Conservation (phyloP, 2,888 invertebrate genomes). For the Andrena hattorfiana region DNA sequence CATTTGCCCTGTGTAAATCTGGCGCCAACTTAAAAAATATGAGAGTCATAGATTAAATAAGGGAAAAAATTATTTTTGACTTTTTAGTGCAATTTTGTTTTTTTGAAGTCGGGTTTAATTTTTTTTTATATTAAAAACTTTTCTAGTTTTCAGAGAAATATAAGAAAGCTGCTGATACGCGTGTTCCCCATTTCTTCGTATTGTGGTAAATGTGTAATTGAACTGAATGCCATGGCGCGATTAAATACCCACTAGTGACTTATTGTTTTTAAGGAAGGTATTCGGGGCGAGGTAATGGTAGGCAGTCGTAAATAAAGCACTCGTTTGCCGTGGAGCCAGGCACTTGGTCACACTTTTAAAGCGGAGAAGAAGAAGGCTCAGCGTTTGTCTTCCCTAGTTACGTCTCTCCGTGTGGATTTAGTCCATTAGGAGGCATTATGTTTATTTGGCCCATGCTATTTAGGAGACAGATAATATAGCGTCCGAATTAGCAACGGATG, state of each 20-base stretch:
- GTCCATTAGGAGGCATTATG: conserved; percentile 56
- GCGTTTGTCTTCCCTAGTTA: conserved; percentile 59
- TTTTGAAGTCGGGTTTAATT: too few species aligned
- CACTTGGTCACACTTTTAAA: conserved; percentile 51
- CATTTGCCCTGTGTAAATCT: too few species aligned
- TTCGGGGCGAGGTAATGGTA: conserved; percentile 46
- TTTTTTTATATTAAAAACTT: too few species aligned
- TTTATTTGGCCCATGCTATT: conserved; percentile 43
- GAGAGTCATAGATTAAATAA: too few species aligned
- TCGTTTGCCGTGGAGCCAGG: conserved; percentile 33
- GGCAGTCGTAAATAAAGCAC: conserved; percentile 55
- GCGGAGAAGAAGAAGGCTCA: conserved; percentile 31
- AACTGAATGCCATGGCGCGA: too few species aligned
- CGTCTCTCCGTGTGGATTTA: conserved; percentile 45
- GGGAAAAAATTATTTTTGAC: too few species aligned
- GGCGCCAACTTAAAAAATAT: too few species aligned
- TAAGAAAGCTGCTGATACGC: too few species aligned
- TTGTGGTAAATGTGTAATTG: too few species aligned
- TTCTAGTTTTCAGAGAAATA: too few species aligned
- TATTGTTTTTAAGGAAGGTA: conserved; percentile 1
- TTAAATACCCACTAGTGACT: not conserved
- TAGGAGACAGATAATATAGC: conserved; percentile 34
- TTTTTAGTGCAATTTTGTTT: too few species aligned
- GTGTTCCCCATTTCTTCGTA: too few species aligned
- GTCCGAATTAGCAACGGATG: conserved; percentile 27